Evolutionary conservation across 2,113 vertebrate genomes (phyloP).

Genomic region (Camelus bactrianus): DNA sequence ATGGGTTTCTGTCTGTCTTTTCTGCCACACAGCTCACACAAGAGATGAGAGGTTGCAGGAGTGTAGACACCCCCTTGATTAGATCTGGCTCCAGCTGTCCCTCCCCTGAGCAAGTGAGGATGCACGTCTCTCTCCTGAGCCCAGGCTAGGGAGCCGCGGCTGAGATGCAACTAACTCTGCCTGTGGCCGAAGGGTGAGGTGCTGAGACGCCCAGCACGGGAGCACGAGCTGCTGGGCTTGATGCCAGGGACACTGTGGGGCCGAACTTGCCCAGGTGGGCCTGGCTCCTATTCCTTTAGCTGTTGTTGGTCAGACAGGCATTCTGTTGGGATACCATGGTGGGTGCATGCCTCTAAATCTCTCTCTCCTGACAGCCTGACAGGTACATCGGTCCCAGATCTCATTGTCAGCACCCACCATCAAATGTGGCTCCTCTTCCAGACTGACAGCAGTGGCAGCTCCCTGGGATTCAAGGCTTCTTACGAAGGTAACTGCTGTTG

Average conservation of each 20-base stretch:
- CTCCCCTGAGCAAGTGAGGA: not conserved
- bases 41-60: not conserved
- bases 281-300: not conserved
- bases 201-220: not conserved
- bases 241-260: not conserved
- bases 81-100: not conserved
- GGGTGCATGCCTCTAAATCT: not conserved
- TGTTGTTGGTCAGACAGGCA: accelerated
- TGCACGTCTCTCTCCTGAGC: not conserved
- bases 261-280: accelerated
- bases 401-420: conserved; percentile 98
- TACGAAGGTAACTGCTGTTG: conserved; percentile 92
- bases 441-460: conserved; percentile 96
- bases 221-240: not conserved
- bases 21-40: not conserved
- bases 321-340: not conserved
- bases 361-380: conserved; percentile 90
- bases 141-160: accelerated
- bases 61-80: not conserved
- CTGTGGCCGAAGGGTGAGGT: accelerated
- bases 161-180: not conserved
- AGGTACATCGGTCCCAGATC: conserved; percentile 95
- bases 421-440: conserved; percentile 99
- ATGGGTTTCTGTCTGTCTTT: not conserved
- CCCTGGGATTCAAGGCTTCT: conserved; percentile 97